A percentile compares a stretch with the other conserved stretches of the same genome.
These are phyloP conservation scores for Cotesia congregata DNA, from an alignment of 2,888 invertebrate species.

Conservation along the genomic window DNA sequence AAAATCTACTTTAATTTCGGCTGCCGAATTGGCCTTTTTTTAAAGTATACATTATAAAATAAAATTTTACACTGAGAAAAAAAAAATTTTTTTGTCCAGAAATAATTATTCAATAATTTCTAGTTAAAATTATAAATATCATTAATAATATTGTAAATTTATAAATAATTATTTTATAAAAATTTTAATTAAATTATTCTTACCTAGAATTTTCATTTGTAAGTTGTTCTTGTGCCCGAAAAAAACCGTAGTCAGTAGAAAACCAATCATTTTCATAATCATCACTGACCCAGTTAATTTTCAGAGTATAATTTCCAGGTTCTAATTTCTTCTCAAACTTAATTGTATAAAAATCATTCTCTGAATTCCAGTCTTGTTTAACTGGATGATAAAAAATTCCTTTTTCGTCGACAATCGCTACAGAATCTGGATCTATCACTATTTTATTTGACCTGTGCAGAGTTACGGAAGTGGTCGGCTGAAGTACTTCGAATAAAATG, in stretches of 20 bases:
- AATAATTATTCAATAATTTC: too few relatives aligned
- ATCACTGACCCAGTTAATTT: constrained; percentile 68
- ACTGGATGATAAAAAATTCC: constrained; percentile 35
- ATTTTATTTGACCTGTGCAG: constrained; percentile 42
- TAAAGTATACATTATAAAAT: too few relatives aligned
- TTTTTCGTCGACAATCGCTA: constrained; percentile 36
- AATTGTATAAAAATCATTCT: constrained; percentile 39
- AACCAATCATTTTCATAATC: constrained; percentile 17
- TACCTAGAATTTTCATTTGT: background rate
- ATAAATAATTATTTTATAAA: background rate
- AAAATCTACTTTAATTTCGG: too few relatives aligned
- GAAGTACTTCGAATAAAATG: constrained; percentile 47
- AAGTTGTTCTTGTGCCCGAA: background rate
- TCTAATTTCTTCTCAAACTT: constrained; percentile 41
- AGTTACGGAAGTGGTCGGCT: constrained; percentile 37
- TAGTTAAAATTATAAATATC: too few relatives aligned
- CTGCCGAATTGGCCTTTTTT: too few relatives aligned
- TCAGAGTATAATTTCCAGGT: constrained; percentile 73
- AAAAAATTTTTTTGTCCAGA: too few relatives aligned
- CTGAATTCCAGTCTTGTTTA: constrained; percentile 32
- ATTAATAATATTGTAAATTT: too few relatives aligned
- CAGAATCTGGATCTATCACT: constrained; percentile 38
- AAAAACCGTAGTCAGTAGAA: background rate
- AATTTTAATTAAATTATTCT: too few relatives aligned
- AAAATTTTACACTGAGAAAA: too few relatives aligned